Conservation (phyloP, 2,797 vertebrate species). For the Ctenosaura bakeri region DNA sequence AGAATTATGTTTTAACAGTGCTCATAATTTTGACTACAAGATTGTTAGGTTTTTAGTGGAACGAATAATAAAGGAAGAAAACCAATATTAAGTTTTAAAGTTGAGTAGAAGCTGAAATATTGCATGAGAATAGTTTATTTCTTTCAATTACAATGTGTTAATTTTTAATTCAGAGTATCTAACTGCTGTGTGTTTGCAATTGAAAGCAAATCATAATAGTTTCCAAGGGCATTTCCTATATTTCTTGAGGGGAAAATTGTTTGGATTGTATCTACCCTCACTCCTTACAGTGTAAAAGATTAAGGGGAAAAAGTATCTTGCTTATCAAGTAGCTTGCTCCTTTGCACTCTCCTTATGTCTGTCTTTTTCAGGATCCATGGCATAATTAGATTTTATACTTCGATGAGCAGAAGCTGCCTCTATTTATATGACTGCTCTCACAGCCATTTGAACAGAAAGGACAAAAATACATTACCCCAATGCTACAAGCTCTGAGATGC, state of each 20-base stretch:
- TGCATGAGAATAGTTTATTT: constrained; percentile 55
- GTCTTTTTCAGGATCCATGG: background rate
- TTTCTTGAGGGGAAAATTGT: background rate
- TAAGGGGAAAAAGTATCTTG: background rate
- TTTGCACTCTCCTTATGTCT: constrained; percentile 11
- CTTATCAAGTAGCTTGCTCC: background rate
- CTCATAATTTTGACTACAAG: constrained; percentile 47
- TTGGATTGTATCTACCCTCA: background rate
- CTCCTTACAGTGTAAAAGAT: background rate
- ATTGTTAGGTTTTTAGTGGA: constrained; percentile 64
- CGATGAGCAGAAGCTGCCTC: constrained; percentile 12
- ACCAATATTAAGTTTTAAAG: constrained; percentile 68
- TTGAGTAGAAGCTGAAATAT: constrained; percentile 67
- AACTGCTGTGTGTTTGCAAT: constrained; percentile 51
- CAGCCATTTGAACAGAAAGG: background rate
- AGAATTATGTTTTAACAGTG: constrained; percentile 45
- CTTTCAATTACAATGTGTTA: constrained; percentile 64
- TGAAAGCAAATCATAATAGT: constrained; percentile 15
- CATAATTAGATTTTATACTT: constrained; percentile 24
- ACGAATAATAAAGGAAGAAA: constrained; percentile 52
- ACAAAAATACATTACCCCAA: background rate
- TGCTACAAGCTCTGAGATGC: background rate
- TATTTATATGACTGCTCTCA: background rate
- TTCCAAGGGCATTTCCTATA: constrained; percentile 28
- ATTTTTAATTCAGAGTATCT: constrained; percentile 26